Percentiles rank a stretch among this genome's conserved stretches.
phyloP scores from a whole-genome alignment of 1,140 invertebrate genomes.

The Diachasma alloeum region DNA sequence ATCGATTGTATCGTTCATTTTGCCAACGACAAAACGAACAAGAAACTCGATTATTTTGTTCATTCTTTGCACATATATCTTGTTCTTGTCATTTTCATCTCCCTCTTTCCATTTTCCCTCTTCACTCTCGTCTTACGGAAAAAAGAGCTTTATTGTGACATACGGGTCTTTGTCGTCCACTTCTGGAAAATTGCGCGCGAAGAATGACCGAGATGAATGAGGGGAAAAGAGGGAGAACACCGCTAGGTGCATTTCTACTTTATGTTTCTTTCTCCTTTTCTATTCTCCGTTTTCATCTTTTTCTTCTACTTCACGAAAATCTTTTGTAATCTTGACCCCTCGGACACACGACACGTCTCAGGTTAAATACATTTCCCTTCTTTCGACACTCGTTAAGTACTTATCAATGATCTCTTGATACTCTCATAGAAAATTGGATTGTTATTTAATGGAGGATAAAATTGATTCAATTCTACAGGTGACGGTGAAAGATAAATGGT shows the following conservation, averaged over 20 bases:
- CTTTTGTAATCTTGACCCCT: slow-evolving; percentile 7
- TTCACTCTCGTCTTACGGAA: neutral
- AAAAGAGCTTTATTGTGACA: slow-evolving; percentile 53
- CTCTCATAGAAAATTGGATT: neutral
- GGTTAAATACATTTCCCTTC: neutral
- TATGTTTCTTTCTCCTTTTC: slow-evolving; percentile 4
- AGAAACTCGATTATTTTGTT: slow-evolving; percentile 42
- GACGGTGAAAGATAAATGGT: neutral
- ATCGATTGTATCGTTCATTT: slow-evolving; percentile 55
- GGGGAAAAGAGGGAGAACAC: neutral
- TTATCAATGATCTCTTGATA: neutral
- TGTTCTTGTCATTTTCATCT: slow-evolving; percentile 25
- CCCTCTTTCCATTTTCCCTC: slow-evolving; percentile 24
- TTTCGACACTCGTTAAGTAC: slow-evolving; percentile 1
- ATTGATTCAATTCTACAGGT: neutral
- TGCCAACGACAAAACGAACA: slow-evolving; percentile 31
- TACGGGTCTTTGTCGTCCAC: slow-evolving; percentile 50
- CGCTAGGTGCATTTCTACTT: slow-evolving; percentile 10
- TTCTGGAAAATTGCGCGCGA: slow-evolving; percentile 58
- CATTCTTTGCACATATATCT: slow-evolving; percentile 19
- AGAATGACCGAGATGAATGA: slow-evolving; percentile 42
- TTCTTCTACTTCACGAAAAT: neutral
- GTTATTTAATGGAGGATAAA: neutral
- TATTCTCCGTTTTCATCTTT: neutral
- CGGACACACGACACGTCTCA: slow-evolving; percentile 9